These are phyloP conservation scores for Drosophila yooni DNA, from an alignment of 2,888 invertebrate genomes.

Conservation along the genomic window DNA sequence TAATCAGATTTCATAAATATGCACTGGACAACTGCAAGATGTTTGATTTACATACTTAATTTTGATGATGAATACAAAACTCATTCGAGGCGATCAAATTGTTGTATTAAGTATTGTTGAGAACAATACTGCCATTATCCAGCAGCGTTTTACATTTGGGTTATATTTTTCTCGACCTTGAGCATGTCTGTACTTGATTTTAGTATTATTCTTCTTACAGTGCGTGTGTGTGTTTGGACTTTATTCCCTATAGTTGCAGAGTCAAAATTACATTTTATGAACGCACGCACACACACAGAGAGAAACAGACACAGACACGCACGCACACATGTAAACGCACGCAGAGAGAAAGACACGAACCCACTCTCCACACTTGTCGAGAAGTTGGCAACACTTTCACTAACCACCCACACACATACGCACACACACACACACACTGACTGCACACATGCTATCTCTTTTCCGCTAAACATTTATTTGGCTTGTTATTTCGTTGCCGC, in stretches of 20 bases:
- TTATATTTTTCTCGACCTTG: neutral
- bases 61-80: neutral
- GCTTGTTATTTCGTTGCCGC: slow-evolving; percentile 57
- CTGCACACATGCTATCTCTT: slow-evolving; percentile 11
- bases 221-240: slow-evolving; percentile 17
- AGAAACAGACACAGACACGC: slow-evolving; percentile 26
- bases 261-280: slow-evolving; percentile 74
- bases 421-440: slow-evolving; percentile 1
- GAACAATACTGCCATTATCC: neutral
- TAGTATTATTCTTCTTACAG: neutral
- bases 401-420: slow-evolving; percentile 23
- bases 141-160: neutral
- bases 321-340: slow-evolving; percentile 47
- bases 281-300: slow-evolving; percentile 61
- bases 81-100: neutral
- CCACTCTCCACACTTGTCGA: slow-evolving; percentile 43
- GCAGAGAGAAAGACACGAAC: slow-evolving; percentile 28
- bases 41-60: neutral
- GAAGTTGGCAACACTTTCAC: slow-evolving; percentile 70
- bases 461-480: slow-evolving; percentile 62
- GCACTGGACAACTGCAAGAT: neutral
- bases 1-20: neutral
- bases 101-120: neutral
- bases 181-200: neutral
- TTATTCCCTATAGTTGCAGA: neutral